Conservation (phyloP, 2,797 vertebrate species). For the Parauchenoglanis ngamensis region DNA sequence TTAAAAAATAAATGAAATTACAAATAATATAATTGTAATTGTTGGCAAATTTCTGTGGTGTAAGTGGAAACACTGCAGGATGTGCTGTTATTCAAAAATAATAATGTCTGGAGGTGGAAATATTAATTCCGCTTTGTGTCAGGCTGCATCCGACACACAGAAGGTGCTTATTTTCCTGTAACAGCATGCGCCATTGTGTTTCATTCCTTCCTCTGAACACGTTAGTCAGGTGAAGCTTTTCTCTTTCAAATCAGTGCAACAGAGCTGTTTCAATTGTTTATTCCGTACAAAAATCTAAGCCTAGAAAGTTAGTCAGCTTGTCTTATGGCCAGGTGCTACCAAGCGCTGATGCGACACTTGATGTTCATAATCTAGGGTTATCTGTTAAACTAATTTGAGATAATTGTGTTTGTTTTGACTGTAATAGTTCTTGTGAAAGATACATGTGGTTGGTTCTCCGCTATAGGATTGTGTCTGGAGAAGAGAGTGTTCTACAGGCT, state of each 20-base stretch:
- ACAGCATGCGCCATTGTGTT: not conserved
- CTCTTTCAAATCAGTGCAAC: not conserved
- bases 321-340: not conserved
- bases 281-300: not conserved
- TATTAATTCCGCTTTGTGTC: too few relatives aligned
- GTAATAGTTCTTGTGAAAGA: not conserved
- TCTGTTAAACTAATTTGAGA: not conserved
- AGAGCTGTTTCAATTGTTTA: not conserved
- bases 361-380: not conserved
- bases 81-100: not conserved
- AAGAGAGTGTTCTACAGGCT: slow-evolving; percentile 95
- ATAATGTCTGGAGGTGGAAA: not conserved
- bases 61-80: not conserved
- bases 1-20: not conserved
- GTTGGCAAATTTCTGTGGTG: not conserved
- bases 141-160: not conserved
- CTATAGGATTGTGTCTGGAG: slow-evolving; percentile 87
- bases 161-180: not conserved
- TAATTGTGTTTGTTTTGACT: not conserved
- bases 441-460: slow-evolving; percentile 16
- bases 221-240: not conserved
- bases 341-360: not conserved
- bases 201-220: not conserved
- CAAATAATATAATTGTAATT: not conserved
- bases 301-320: not conserved